These are phyloP conservation scores for Myopa tessellatipennis DNA, from an alignment of 2,888 invertebrate genomes.

Conservation along the genomic window DNA sequence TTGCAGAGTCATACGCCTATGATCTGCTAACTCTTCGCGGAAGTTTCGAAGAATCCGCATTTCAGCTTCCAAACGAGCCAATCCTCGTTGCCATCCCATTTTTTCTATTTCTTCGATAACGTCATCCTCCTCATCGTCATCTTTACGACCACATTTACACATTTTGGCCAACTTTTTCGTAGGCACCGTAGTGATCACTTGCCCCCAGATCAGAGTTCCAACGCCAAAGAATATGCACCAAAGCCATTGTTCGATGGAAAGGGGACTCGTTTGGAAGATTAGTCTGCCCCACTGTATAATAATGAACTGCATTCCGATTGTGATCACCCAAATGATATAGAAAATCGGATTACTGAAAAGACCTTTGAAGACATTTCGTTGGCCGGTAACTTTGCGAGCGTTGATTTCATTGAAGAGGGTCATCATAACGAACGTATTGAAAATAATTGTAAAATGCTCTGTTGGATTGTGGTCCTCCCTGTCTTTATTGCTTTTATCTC, in stretches of 20 bases:
- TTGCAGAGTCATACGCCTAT: neutral
- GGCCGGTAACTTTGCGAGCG: conserved; percentile 99
- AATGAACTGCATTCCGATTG: conserved; percentile 92
- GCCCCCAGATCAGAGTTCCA: conserved; percentile 97
- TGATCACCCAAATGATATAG: conserved; percentile 97
- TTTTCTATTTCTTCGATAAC: neutral
- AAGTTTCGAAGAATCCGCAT: conserved; percentile 6
- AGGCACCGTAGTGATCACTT: conserved; percentile 70
- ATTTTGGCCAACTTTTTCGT: neutral
- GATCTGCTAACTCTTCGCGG: neutral
- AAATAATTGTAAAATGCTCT: conserved; percentile 99
- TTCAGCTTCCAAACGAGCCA: neutral
- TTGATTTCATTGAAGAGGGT: conserved; percentile 99
- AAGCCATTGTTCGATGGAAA: conserved; percentile 96
- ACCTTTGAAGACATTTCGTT: conserved; percentile 97
- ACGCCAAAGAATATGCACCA: conserved; percentile 98
- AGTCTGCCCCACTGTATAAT: conserved; percentile 97
- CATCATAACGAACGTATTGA: conserved; percentile 99
- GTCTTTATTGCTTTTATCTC: conserved; percentile 70
- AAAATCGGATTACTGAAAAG: conserved; percentile 98
- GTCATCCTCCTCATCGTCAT: neutral
- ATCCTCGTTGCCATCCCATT: conserved; percentile 1
- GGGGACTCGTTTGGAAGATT: conserved; percentile 94
- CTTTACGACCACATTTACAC: neutral
- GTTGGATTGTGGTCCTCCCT: conserved; percentile 87